Evolutionary conservation across 2,888 invertebrate species (phyloP).

Genomic region (Amblyjoppa proteus): DNA sequence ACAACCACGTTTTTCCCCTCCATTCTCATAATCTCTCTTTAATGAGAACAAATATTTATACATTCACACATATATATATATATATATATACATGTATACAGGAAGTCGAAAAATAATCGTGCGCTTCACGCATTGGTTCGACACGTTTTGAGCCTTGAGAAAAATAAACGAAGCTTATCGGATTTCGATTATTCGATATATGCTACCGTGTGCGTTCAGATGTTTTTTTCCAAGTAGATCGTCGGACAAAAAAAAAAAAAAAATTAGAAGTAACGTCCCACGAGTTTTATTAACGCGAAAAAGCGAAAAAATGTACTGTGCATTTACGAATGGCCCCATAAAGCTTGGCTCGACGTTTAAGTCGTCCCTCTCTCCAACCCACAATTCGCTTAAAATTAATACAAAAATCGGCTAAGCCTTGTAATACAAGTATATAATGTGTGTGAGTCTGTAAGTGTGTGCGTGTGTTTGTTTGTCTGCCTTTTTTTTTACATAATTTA

Average conservation of each 20-base stretch:
- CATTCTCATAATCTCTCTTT: no score
- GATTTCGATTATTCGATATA: constrained; percentile 8
- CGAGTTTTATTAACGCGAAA: constrained; percentile 21
- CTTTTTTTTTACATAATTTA: constrained; percentile 71
- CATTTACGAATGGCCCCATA: constrained; percentile 64
- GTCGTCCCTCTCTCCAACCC: constrained; percentile 15
- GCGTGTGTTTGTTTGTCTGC: neutral
- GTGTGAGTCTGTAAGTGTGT: constrained; percentile 5
- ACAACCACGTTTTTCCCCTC: neutral
- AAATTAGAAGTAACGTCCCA: neutral
- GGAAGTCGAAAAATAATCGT: constrained; percentile 63
- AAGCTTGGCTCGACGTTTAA: constrained; percentile 57
- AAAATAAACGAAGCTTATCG: constrained; percentile 1
- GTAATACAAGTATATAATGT: constrained; percentile 16
- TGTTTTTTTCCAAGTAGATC: neutral
- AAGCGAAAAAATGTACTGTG: constrained; percentile 41
- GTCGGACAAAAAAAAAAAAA: constrained; percentile 6
- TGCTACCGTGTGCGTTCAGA: constrained; percentile 17
- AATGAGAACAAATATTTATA: neutral
- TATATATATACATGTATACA: constrained; percentile 37
- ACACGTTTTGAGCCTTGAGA: constrained; percentile 4
- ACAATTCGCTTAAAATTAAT: constrained; percentile 45
- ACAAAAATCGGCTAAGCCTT: constrained; percentile 57
- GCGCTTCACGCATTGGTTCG: constrained; percentile 50
- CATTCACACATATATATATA: no score